Conservation (phyloP, 2,113 vertebrate species). For the Spea bombifrons region DNA sequence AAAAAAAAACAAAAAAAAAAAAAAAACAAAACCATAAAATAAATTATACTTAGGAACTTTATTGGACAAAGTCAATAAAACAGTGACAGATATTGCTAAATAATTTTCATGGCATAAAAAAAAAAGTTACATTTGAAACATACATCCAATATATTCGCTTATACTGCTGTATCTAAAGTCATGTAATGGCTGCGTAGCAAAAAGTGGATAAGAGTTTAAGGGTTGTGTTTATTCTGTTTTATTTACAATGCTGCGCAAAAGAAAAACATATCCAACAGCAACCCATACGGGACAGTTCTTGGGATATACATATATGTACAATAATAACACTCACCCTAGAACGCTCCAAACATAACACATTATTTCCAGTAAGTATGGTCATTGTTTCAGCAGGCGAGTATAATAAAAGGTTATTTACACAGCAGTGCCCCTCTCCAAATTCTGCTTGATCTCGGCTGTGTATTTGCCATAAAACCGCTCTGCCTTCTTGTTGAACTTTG, state of each 20-base stretch:
- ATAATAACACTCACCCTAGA: background rate
- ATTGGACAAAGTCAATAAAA: too few species aligned
- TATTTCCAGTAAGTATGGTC: background rate
- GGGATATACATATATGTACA: background rate
- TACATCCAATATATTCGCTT: too few species aligned
- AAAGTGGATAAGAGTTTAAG: background rate
- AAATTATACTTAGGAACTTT: too few species aligned
- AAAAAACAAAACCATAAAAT: too few species aligned
- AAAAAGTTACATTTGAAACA: too few species aligned
- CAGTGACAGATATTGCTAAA: too few species aligned
- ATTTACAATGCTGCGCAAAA: background rate
- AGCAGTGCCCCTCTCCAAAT: slow-evolving; percentile 93
- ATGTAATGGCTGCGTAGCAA: too few species aligned
- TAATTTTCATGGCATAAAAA: too few species aligned
- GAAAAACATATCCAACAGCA: background rate
- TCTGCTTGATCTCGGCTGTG: slow-evolving; percentile 95
- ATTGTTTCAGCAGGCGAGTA: background rate
- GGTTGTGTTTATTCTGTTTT: background rate
- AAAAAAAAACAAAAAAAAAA: too few species aligned
- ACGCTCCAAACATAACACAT: too few species aligned
- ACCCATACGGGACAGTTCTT: background rate
- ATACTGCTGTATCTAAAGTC: too few species aligned
- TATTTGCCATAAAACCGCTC: slow-evolving; percentile 98
- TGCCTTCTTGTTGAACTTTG: slow-evolving; percentile 98
- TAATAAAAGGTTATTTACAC: slow-evolving; percentile 63